Conservation (phyloP, 2,113 vertebrate genomes). For the Ptyas mucosa region DNA sequence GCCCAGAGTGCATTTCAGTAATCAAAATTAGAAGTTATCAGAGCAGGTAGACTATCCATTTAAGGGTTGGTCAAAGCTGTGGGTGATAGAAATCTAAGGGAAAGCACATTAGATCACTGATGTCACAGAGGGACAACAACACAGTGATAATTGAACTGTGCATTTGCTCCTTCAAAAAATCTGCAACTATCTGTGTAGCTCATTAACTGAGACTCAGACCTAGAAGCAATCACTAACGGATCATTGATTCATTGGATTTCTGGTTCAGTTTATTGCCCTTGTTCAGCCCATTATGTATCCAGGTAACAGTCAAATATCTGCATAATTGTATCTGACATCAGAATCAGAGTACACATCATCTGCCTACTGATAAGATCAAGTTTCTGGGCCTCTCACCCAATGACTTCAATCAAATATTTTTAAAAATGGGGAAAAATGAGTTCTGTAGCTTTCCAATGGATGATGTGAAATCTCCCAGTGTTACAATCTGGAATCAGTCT, state of each 20-base stretch:
- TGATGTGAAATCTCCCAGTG: neutral
- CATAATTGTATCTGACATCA: neutral
- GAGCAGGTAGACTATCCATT: neutral
- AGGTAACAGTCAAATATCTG: neutral
- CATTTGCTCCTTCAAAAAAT: neutral
- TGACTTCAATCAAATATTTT: neutral
- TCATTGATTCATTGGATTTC: neutral
- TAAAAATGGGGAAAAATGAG: neutral
- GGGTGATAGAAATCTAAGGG: neutral
- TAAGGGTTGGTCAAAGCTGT: neutral
- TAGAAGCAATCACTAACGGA: neutral
- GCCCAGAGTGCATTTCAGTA: neutral
- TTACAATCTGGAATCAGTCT: neutral
- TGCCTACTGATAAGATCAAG: neutral
- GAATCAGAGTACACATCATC: neutral
- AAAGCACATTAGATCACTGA: neutral
- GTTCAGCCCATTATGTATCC: neutral
- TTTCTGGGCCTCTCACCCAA: neutral
- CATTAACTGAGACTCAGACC: neutral
- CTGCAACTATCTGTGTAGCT: neutral
- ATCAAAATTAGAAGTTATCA: neutral
- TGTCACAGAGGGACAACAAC: neutral
- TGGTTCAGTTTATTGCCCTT: neutral
- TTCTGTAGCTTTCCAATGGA: neutral
- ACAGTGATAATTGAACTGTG: neutral